phyloP scores from a whole-genome alignment of 2,113 vertebrate genomes.

The Tupaia chinensis region DNA sequence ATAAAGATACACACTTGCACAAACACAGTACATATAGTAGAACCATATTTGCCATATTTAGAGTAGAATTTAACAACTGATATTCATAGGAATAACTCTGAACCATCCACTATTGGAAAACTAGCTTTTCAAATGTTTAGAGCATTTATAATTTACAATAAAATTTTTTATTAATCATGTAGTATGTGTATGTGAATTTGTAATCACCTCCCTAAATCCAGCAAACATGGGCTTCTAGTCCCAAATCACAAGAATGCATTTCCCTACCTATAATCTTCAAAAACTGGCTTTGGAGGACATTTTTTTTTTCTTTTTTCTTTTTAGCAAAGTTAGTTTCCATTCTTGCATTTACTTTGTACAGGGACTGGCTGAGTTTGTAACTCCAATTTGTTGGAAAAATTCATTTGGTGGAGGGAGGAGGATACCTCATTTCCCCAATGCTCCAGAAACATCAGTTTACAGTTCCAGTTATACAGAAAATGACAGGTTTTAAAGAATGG shows the following conservation, averaged over 20 bases:
- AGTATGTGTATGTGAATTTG: neutral
- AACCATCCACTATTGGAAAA: neutral
- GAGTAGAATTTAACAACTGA: neutral
- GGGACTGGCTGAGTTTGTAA: neutral
- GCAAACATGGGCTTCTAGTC: neutral
- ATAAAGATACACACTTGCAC: neutral
- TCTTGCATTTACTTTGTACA: neutral
- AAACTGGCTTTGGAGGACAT: neutral
- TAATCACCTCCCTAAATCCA: neutral
- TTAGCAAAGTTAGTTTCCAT: neutral
- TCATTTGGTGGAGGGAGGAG: neutral
- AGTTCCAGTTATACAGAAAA: neutral
- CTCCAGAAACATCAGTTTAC: neutral
- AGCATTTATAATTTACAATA: neutral
- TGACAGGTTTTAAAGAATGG: neutral
- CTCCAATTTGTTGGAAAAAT: constrained; percentile 3
- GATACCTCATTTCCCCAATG: neutral
- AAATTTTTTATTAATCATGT: constrained; percentile 2
- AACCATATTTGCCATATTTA: neutral
- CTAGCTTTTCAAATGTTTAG: neutral
- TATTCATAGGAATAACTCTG: neutral
- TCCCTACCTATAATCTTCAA: neutral
- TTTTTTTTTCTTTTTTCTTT: neutral
- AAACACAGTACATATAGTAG: too few species aligned
- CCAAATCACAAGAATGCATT: neutral